phyloP scores from a whole-genome alignment of 1,140 invertebrate genomes.

The Apocrypta bakeri region DNA sequence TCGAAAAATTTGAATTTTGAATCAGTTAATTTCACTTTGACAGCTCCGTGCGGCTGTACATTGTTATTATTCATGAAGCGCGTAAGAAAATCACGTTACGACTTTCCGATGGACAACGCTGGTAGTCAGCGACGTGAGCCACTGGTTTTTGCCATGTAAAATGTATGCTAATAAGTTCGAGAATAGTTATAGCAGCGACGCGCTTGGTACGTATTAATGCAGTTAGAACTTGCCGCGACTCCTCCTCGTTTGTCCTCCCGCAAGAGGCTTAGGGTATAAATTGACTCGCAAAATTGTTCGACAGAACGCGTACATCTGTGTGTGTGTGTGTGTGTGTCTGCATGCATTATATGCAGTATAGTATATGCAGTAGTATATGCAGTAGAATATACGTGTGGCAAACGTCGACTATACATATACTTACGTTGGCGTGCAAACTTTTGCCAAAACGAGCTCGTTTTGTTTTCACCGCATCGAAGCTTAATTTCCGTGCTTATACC shows the following conservation, averaged over 20 bases:
- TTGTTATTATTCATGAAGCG: conserved; percentile 39
- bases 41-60: background rate
- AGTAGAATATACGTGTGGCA: background rate
- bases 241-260: conserved; percentile 14
- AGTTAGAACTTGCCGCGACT: conserved; percentile 24
- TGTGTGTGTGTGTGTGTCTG: background rate
- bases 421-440: background rate
- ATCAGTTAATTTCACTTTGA: conserved; percentile 14
- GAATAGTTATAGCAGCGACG: background rate
- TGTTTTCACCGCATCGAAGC: background rate
- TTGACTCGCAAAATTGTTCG: conserved; percentile 37
- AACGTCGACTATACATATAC: background rate
- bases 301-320: background rate
- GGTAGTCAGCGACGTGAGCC: background rate
- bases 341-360: no score
- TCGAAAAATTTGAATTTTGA: conserved; percentile 34
- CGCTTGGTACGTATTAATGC: conserved; percentile 13
- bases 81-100: conserved; percentile 36
- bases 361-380: no score
- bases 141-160: conserved; percentile 31
- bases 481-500: background rate
- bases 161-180: conserved; percentile 42
- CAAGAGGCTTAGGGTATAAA: background rate
- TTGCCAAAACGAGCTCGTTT: background rate
- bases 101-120: conserved; percentile 26